Base-by-base conservation (phyloP, 2,797 vertebrate genomes). In the Molothrus aeneus region DNA sequence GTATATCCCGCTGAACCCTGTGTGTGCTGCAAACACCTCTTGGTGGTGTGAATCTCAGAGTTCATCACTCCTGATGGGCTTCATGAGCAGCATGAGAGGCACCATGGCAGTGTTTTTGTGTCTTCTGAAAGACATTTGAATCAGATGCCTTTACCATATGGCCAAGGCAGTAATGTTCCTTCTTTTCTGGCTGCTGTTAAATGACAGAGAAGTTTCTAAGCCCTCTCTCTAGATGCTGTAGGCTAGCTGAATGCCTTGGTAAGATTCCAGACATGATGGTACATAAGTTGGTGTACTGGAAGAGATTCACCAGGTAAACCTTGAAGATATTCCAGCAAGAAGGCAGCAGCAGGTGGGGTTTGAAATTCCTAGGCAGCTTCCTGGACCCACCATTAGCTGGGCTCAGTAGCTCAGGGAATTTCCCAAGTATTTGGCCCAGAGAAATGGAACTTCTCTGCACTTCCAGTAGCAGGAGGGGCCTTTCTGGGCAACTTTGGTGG, bases 71-170 rank as follows among this genome's bases (percentile, higher is more conserved):
- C 43, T 68, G 53, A 40, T 43, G 59, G 68, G 10, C 53, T 71
- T 74, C 6, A 1, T 57, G 64, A 82, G 18, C 68, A 92, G 28
- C 12, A 2, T 9, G 29, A 29, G 32, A 53, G 34, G 42, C 28
- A 71, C 31, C 31, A 13, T 22, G 63, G 51, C 29, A 70, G 31
- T 73, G 14, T 7, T 47, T 54, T 4, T 72, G 48, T 82, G 47
- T 80, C 78, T 68, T 90, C 59, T 86, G 81, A 92, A 93, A 53
- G 75, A 36, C 31, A 25, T 57, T 93, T 72, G 19, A 68, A 64
- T 45, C 34, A 45, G 59, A 56, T 60, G 40, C 26, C 25, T 91
- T 90, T n/a, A 86, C 45, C 31, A 79, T 31, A 25, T 10, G 17
- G 22, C 36, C 36, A 82, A 43, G 63, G 45, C 65, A 82, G 29